phyloP scores from a whole-genome alignment of 2,888 invertebrate species.

The Meliscaeva auricollis region DNA sequence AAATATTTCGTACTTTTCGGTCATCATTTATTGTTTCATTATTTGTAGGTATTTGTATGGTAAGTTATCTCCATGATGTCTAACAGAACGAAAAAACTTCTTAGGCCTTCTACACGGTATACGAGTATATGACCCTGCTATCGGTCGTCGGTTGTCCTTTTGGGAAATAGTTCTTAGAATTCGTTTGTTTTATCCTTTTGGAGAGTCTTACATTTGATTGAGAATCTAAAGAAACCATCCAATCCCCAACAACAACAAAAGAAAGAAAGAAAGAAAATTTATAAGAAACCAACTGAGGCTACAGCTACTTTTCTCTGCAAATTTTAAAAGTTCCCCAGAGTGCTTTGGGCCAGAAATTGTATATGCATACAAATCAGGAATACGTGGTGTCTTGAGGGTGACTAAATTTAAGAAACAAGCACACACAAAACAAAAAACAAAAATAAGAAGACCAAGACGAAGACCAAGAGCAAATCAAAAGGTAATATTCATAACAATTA shows the following conservation, averaged over 20 bases:
- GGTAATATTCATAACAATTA: conserved; percentile 71
- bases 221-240: conserved; percentile 32
- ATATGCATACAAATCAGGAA: conserved; percentile 65
- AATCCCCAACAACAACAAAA: background rate
- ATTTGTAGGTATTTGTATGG: background rate
- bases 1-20: conserved; percentile 32
- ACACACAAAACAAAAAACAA: conserved; percentile 6
- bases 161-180: conserved; percentile 64
- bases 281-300: conserved; percentile 31
- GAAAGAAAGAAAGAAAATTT: background rate
- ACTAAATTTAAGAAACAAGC: conserved; percentile 45
- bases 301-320: conserved; percentile 23
- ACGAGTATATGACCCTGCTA: too few species aligned
- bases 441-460: background rate
- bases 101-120: conserved; percentile 19
- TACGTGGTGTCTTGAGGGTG: conserved; percentile 52
- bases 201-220: conserved; percentile 49
- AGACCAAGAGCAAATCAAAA: conserved; percentile 35
- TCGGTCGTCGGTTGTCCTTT: conserved; percentile 7
- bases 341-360: conserved; percentile 27
- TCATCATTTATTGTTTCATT: conserved; percentile 47
- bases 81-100: conserved; percentile 50
- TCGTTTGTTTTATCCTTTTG: conserved; percentile 59
- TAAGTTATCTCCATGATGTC: background rate
- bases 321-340: conserved; percentile 58